Base-by-base conservation (phyloP, 2,797 vertebrate species). In the Anguilla pacifica region DNA sequence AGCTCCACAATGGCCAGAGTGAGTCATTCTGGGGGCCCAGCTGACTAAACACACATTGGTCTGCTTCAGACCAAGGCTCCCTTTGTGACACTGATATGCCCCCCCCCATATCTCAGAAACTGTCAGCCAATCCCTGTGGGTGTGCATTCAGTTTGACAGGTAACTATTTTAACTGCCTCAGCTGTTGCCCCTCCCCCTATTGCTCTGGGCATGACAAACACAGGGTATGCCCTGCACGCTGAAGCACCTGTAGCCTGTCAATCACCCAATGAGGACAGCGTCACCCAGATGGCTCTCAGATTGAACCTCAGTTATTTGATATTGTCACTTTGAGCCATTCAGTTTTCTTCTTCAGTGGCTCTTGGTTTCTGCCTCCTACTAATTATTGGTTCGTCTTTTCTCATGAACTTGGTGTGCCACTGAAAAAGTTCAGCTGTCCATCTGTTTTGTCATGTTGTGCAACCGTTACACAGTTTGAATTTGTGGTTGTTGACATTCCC, bases 221-320 rank as follows among this genome's bases (percentile, higher is more conserved):
- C 83, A 46, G 49, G 83, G 15, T 39, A 28, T 55, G 28, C 39
- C 25, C 59, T 39, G 61, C 72, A 84, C 86, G 87, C 82, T 87
- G 87, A 90, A 67, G 19, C 94, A 94, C 89, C 92, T 94, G 94
- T 89, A 87, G 85, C 84, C 91, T 89, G 90, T 94, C 94, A 90
- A 57, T 94, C 94, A 94, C 83, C 46, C 79, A 49, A 10, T 11
- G 25, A n/a, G 22, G 53, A 57, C 83, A 84, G 83, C n/a, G 28
- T 84, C 83, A 59, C 83, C 28, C n/a, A 25, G 22, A 82, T 13
- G 46, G 25, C 79, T 53, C 51, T 87, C 77, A 67, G 13, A 53
- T 53, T 82, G 43, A 49, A 10, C 46, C 25, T 51, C 43, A 51
- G 79, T 49, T 82, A 82, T 51, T 51, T 82, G 79, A 82, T 82